Evolutionary conservation across 2,113 vertebrate genomes (phyloP), one percentile per base, ranked within the genome.

Genomic region (Chaetodon auriga): DNA sequence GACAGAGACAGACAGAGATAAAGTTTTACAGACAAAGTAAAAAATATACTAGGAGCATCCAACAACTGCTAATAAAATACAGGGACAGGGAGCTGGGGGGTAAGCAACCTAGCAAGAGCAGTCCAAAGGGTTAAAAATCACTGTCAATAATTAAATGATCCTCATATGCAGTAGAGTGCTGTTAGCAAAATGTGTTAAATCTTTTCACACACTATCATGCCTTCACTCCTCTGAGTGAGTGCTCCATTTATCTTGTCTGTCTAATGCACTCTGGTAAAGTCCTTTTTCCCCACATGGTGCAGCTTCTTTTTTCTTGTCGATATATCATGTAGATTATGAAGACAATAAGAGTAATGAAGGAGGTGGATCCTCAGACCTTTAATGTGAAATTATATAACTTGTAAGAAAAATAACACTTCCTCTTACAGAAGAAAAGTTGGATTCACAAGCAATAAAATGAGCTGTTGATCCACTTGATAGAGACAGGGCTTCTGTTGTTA

Each of bases 211-310:
- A 30, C 18, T 25, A 49, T 36, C 25, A 68, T 53, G 15, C 14
- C 48, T 38, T 60, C 63, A 77, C 7, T n/a, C 16, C 36, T 71
- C 12, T 43, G 16, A 63, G 35, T 30, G 8, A 45, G 36, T 35
- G 49, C 49, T 54, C 35, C 23, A 71, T 54, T 63, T 46, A 46
- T 45, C 78, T 36, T 51, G 36, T 70, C 57, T 65, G 30, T 38
- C 62, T 66, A 58, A 66, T 73, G 68, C 45, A 23, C 30, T 46
- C 21, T 61, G 65, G 35, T 74, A 25, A 57, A n/a, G 30, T n/a
- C 8, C 19, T 45, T 76, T 45, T 66, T 66, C 11, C 57, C 18
- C 9, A 75, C 7, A 46, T 53, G 60, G 48, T 53, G 14, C 49
- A 30, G 57, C 49, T 35, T 30, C 4, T 45, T 16, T 30, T 65